Conservation (phyloP, 2,888 invertebrate species). For the Caradrina kadenii region DNA sequence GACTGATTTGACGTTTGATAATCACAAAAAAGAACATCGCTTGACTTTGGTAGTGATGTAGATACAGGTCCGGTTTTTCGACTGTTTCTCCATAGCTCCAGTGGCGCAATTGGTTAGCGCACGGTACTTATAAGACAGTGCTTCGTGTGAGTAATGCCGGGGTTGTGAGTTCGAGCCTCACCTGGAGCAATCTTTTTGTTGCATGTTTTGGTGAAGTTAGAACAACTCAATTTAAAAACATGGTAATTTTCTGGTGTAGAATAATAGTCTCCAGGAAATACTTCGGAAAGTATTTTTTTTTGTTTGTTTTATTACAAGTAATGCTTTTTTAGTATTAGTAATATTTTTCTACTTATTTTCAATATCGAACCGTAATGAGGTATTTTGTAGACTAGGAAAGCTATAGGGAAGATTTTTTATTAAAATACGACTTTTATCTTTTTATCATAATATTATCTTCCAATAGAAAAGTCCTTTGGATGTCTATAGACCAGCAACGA, state of each 20-base stretch:
- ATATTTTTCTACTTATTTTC: too few relatives aligned
- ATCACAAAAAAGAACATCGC: constrained; percentile 77
- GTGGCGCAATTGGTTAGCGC: constrained; percentile 99
- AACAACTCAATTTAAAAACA: not conserved
- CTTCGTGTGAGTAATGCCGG: constrained; percentile 97
- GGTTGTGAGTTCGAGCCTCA: constrained; percentile 99
- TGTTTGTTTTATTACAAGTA: too few relatives aligned
- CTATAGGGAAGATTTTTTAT: too few relatives aligned
- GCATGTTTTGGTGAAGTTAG: not conserved
- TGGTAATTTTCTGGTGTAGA: too few relatives aligned
- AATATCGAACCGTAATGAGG: too few relatives aligned
- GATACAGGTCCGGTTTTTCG: constrained; percentile 73
- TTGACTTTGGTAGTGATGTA: constrained; percentile 74
- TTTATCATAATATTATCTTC: not conserved
- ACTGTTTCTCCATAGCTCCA: constrained; percentile 92
- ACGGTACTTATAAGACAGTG: constrained; percentile 99
- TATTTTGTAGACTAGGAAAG: too few relatives aligned
- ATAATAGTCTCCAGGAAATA: too few relatives aligned
- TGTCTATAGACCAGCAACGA: not conserved
- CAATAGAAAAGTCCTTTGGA: not conserved
- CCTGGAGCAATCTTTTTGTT: constrained; percentile 95
- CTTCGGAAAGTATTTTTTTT: too few relatives aligned
- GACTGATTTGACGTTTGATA: constrained; percentile 74
- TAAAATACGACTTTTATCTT: not conserved
- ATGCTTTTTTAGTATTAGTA: too few relatives aligned